Conservation (phyloP, 2,888 invertebrate genomes). For the Noctua pronuba region DNA sequence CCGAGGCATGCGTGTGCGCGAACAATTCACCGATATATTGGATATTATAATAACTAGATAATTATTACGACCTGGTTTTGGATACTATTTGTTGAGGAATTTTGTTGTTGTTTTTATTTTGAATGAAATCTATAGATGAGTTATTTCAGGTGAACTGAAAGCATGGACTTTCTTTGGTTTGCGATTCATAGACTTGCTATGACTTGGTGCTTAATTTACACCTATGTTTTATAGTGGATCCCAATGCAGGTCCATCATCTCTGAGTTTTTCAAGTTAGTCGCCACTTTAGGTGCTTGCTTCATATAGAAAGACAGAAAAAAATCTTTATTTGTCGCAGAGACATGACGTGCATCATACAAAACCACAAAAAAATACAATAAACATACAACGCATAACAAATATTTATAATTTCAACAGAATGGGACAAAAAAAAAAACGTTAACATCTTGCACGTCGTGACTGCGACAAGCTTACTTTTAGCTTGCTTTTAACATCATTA, state of each 20-base stretch:
- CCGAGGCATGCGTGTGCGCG: slow-evolving; percentile 60
- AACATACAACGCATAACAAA: no score
- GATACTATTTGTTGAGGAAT: neutral
- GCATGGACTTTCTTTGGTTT: neutral
- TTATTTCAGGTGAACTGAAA: neutral
- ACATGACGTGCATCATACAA: no score
- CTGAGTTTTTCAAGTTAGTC: neutral
- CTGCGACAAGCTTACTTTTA: no score
- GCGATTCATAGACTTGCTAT: neutral
- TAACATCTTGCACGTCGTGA: no score
- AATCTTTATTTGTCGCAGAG: no score
- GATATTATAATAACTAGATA: slow-evolving; percentile 28
- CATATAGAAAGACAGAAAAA: no score
- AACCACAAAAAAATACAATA: no score
- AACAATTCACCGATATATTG: slow-evolving; percentile 43
- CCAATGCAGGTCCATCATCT: neutral
- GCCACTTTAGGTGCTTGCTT: neutral
- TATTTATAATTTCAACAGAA: no score
- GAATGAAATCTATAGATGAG: neutral
- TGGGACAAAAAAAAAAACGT: no score
- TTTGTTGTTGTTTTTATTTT: neutral
- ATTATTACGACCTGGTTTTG: slow-evolving; percentile 37
- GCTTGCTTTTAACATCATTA: neutral
- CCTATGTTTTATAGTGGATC: neutral
- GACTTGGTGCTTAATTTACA: no score